These are phyloP conservation scores for Lophotis ruficrista DNA, from an alignment of 2,113 vertebrate genomes.

Conservation along the genomic window DNA sequence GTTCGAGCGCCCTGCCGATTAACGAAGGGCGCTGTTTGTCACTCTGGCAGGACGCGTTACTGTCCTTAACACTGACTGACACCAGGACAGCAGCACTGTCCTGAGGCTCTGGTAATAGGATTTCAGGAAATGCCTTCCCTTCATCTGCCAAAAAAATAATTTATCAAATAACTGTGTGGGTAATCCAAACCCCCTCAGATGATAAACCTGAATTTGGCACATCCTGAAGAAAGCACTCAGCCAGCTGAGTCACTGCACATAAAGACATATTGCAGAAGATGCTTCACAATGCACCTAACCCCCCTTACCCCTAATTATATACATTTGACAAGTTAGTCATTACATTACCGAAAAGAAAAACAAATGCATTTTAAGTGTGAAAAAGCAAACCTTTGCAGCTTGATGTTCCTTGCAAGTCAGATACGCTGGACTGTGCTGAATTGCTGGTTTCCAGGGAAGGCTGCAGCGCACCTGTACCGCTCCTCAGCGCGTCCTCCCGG, in stretches of 20 bases:
- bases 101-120: background rate
- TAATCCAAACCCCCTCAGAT: background rate
- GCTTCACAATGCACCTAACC: background rate
- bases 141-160: slow-evolving; percentile 12
- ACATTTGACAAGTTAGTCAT: background rate
- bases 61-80: background rate
- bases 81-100: background rate
- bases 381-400: background rate
- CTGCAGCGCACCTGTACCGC: background rate
- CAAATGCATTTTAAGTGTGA: background rate
- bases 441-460: background rate
- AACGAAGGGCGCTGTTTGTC: background rate
- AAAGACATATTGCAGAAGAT: background rate
- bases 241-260: slow-evolving; percentile 4
- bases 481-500: background rate
- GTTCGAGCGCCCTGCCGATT: background rate
- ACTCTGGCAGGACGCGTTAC: background rate
- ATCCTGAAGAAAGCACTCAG: background rate
- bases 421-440: background rate
- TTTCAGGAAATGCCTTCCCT: slow-evolving; percentile 10
- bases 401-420: background rate
- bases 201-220: background rate
- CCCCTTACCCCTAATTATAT: background rate
- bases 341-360: background rate
- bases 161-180: background rate